Conservation (phyloP, 92 coral and sea anemone genomes). For the Phymanthus crucifer region DNA sequence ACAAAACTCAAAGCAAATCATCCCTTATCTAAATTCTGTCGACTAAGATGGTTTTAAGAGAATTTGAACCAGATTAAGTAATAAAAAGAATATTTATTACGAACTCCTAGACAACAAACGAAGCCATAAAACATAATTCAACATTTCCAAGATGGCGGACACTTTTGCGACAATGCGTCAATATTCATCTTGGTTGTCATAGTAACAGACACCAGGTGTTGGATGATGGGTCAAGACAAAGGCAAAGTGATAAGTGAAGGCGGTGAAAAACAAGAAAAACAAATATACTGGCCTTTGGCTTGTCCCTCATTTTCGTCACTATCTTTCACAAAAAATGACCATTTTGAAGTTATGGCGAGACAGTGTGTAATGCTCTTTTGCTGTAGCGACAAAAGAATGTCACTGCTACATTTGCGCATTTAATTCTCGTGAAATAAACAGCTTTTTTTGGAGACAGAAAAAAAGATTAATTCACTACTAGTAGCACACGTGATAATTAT, state of each 20-base stretch:
- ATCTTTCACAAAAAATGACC: conserved; percentile 25
- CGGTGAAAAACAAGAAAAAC: conserved; percentile 32
- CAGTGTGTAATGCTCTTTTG: conserved; percentile 2
- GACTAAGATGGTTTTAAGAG: neutral
- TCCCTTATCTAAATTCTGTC: neutral
- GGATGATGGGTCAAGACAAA: conserved; percentile 35
- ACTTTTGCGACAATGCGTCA: conserved; percentile 69
- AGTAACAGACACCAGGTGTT: conserved; percentile 88
- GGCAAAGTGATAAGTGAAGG: conserved; percentile 50
- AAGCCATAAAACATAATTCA: conserved; percentile 29
- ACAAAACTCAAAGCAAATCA: neutral
- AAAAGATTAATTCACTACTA: neutral
- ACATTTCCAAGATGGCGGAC: conserved; percentile 89
- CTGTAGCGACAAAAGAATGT: neutral
- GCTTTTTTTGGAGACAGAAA: neutral
- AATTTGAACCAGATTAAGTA: neutral
- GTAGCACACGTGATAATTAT: neutral
- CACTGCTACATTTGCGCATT: neutral
- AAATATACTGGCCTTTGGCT: conserved; percentile 30
- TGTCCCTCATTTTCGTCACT: conserved; percentile 31
- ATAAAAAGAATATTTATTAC: neutral
- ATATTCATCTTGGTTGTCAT: conserved; percentile 85
- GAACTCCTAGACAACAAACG: conserved; percentile 7
- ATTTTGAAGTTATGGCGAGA: conserved; percentile 9
- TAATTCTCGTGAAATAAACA: neutral